Evolutionary conservation across 2,113 vertebrate species (phyloP).

Genomic region (Esox niger): DNA sequence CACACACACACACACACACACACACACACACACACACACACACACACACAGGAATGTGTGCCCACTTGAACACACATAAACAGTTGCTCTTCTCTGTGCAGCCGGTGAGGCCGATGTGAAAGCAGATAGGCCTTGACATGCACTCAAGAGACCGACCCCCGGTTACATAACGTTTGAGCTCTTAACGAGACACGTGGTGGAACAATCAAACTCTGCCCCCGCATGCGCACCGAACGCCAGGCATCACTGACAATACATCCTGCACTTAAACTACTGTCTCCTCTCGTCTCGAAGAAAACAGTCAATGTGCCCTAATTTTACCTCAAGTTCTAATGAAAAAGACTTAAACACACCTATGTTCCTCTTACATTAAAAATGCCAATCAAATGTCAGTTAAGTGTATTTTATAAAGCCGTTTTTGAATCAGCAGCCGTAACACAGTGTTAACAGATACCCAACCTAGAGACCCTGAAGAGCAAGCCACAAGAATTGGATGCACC

Average conservation of each 20-base stretch:
- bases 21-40: neutral
- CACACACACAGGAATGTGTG: neutral
- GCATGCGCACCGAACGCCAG: neutral
- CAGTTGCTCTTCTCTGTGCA: neutral
- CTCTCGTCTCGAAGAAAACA: neutral
- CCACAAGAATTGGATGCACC: no score
- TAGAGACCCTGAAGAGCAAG: no score
- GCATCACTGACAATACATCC: neutral
- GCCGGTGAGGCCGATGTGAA: constrained; percentile 8
- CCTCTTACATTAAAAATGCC: no score
- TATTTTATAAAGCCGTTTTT: no score
- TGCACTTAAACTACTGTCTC: neutral
- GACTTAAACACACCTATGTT: no score
- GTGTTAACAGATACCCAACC: no score
- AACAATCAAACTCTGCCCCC: constrained; percentile 12
- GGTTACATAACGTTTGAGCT: constrained; percentile 8
- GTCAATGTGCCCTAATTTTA: no score
- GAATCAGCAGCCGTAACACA: no score
- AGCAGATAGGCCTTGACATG: constrained; percentile 6
- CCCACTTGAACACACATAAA: neutral
- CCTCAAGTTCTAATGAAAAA: no score
- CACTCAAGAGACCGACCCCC: neutral
- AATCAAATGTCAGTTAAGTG: no score
- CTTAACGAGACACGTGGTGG: neutral
- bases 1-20: neutral